Base-by-base conservation (phyloP, 2,888 invertebrate species). In the Macroteleia sp. region DNA sequence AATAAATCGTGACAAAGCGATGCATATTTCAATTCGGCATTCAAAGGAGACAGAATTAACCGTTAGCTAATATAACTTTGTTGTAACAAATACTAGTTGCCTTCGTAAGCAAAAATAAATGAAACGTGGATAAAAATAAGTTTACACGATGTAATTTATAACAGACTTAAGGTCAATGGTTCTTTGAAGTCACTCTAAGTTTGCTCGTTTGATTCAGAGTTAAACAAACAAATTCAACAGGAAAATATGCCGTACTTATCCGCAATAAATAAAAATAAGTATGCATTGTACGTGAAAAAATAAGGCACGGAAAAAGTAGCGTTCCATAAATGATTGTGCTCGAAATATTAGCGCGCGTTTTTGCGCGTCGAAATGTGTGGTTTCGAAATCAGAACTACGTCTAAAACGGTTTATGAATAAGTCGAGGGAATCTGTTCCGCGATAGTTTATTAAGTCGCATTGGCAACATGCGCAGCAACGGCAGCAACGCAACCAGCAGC, bases 401-500 rank as follows among this genome's bases (percentile, higher is more conserved):
- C 28, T 41, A 17, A 30, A 57, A 39, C 42, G 44, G 57, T 62
- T 25, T 39, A 46, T 44, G 61, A 62, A 39, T 44, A 66, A 66
- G 44, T 44, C 10, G 22, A 52, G 17, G n/a, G 41, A 52, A 71
- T 36, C 54, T 19, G 62, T 48, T 56, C 32, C 20, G 34, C 73
- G 52, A 36, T 41, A 48, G 74, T 66, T 74, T 66, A 66, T 66
- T 59, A 57, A 66, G 57, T 71, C 56, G 61, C 56, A 39, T 17
- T 54, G 48, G 39, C 46, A 71, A 44, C 48, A 10, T 10, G 52
- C 32, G 62, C 62, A 34, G 62, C 54, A 54, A 52, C 59, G 48
- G 46, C 77, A 61, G 64, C 77, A 46, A 52, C 69, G 14, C 52
- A 32, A 59, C 59, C 54, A 71, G 54, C 64, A 70, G 76, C 76